Evolutionary conservation across 2,888 invertebrate genomes (phyloP), one percentile per base, ranked within the genome.

Genomic region (Kryphioiulus occultus): DNA sequence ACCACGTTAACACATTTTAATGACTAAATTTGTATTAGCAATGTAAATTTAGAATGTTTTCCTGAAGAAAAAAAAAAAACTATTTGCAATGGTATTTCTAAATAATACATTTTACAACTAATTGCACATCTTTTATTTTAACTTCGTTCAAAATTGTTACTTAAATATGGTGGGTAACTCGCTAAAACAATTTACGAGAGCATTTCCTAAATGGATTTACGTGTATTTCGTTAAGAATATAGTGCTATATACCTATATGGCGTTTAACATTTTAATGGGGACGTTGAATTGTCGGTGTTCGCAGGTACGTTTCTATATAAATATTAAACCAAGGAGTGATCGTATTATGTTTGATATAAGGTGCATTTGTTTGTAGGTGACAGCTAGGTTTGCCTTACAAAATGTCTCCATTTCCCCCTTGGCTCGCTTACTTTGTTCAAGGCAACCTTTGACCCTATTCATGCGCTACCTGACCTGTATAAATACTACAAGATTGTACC

Each of bases 371-470:
- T 78, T 78, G 78, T 78, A 32, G 78, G 12, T 78, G 78, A 78
- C 78, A 78, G 78, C 78, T 78, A 32, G 78, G 78, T 26, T 78
- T 30, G 15, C 78, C 30, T 32, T 32, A 30, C 78, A 78, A 78
- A 42, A 78, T 78, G 78, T 78, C 78, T 78, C 78, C 26, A 78
- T 78, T 78, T 30, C 78, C 78, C 78, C 78, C 30, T 78, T 78
- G 78, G 78, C 30, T 78, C 17, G 30, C 78, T 78, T 32, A 17
- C 78, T 78, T 78, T 78, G 30, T 78, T 78, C 78, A 78, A 78
- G 78, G 15, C 17, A 9, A 32, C 78, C 68, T 68, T 68, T 68
- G 68, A 68, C 68, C 68, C 12, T 68, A 68, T 68, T 68, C 68
- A 68, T 68, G 26, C 10, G 68, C 68, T 68, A 68, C 68, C 68